Conservation (phyloP, 2,113 vertebrate genomes). For the Scomber japonicus region DNA sequence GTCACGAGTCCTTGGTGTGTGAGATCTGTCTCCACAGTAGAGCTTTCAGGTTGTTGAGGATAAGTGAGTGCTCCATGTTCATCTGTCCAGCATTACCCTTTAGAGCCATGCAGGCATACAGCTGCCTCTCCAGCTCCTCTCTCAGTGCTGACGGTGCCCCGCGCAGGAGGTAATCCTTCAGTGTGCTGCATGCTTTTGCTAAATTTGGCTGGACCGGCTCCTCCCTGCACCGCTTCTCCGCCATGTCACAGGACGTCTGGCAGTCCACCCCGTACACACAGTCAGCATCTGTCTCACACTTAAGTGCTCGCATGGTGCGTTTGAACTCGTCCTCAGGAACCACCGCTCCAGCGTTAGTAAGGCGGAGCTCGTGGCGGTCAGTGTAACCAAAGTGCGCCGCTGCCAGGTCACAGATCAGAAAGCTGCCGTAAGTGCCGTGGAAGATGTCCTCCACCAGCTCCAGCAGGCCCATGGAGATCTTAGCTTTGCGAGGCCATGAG, state of each 20-base stretch:
- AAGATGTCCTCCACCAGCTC: constrained; percentile 99
- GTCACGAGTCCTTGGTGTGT: constrained; percentile 96
- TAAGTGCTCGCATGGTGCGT: constrained; percentile 90
- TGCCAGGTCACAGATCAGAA: constrained; percentile 95
- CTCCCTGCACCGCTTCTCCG: constrained; percentile 90
- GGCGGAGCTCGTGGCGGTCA: constrained; percentile 94
- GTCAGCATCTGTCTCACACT: constrained; percentile 92
- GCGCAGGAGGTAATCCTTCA: constrained; percentile 96
- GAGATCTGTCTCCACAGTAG: constrained; percentile 99
- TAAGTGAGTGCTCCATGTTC: constrained; percentile 99
- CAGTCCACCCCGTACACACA: constrained; percentile 94
- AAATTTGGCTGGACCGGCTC: constrained; percentile 94
- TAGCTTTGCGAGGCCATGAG: constrained; percentile 97
- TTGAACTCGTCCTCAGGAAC: constrained; percentile 92
- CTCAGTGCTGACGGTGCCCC: constrained; percentile 91
- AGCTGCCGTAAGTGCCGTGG: constrained; percentile 96
- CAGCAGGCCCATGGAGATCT: constrained; percentile 97
- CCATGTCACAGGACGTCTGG: constrained; percentile 90
- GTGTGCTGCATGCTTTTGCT: constrained; percentile 92
- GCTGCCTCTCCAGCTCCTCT: constrained; percentile 96
- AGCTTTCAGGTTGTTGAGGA: constrained; percentile 97
- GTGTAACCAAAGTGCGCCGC: constrained; percentile 95
- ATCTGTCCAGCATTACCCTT: constrained; percentile 94
- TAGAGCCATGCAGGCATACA: constrained; percentile 96
- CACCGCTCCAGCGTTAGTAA: constrained; percentile 90